Conservation (phyloP, 1,140 invertebrate species). For the Caerostris extrusa region DNA sequence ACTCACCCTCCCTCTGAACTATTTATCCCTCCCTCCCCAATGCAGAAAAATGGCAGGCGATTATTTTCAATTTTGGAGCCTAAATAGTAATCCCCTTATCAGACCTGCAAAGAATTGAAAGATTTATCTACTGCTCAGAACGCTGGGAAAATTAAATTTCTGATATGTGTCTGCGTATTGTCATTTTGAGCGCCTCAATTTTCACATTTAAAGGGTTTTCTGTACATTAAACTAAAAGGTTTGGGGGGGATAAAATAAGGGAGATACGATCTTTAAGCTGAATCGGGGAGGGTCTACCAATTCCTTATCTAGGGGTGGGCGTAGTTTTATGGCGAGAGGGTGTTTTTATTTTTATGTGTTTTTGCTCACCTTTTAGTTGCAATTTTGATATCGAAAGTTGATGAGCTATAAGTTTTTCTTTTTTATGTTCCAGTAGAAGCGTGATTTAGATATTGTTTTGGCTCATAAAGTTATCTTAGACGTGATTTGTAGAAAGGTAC, state of each 20-base stretch:
- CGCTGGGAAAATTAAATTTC: constrained; percentile 59
- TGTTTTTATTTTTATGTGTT: constrained; percentile 16
- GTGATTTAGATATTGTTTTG: too few relatives aligned
- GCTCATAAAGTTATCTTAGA: too few relatives aligned
- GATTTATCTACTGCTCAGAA: constrained; percentile 30
- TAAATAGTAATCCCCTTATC: constrained; percentile 64
- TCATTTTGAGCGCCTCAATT: constrained; percentile 64
- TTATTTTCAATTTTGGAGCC: constrained; percentile 36
- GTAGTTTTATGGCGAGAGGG: background rate
- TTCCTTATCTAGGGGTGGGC: constrained; percentile 4
- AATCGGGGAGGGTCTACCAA: background rate
- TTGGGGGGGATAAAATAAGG: constrained; percentile 15
- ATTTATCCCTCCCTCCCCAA: background rate
- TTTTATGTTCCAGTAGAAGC: background rate
- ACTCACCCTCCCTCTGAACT: too few relatives aligned
- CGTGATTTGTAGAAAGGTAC: too few relatives aligned
- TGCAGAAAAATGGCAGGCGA: background rate
- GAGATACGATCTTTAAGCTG: constrained; percentile 25
- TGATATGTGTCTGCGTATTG: constrained; percentile 62
- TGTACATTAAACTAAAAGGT: background rate
- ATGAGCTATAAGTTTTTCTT: background rate
- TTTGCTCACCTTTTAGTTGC: background rate
- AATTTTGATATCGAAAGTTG: background rate
- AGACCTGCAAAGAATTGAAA: constrained; percentile 11
- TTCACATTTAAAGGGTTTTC: constrained; percentile 46